Percentiles rank a stretch among this genome's conserved stretches.
Conservation (phyloP, 1,140 invertebrate genomes). For the Stenopsyche tienmushanensis region DNA sequence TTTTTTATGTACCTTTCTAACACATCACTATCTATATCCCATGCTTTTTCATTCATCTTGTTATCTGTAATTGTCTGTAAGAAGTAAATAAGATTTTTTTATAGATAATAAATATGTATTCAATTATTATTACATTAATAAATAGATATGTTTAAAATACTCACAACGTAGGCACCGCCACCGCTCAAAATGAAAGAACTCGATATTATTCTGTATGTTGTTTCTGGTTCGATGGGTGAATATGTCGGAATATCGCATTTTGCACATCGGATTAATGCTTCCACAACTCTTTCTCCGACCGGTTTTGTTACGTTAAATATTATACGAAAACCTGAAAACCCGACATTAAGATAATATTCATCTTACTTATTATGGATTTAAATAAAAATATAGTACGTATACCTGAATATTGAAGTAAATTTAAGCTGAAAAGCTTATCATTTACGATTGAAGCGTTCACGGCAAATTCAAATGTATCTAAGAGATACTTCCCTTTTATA, state of each 20-base stretch:
- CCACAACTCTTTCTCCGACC: conserved; percentile 55
- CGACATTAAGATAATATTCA: too few relatives aligned
- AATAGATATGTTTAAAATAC: too few relatives aligned
- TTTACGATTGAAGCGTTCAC: conserved; percentile 42
- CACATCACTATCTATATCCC: conserved; percentile 29
- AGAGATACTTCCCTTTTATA: conserved; percentile 59
- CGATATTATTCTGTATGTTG: conserved; percentile 59
- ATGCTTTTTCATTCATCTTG: conserved; percentile 20
- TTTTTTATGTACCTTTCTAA: conserved; percentile 27
- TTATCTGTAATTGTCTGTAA: conserved; percentile 30
- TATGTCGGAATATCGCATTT: conserved; percentile 63
- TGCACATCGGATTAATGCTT: conserved; percentile 58
- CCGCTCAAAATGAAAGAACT: conserved; percentile 60
- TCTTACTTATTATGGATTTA: too few relatives aligned
- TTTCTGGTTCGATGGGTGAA: conserved; percentile 49
- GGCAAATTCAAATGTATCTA: conserved; percentile 58
- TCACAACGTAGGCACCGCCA: conserved; percentile 61
- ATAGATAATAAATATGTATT: too few relatives aligned
- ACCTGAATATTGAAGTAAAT: conserved; percentile 56
- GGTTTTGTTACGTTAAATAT: conserved; percentile 52
- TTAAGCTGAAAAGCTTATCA: conserved; percentile 42
- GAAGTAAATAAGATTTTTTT: too few relatives aligned
- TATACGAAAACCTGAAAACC: conserved; percentile 46
- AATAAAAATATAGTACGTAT: too few relatives aligned
- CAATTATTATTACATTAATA: too few relatives aligned